Evolutionary conservation across 2,113 vertebrate species (phyloP).

Genomic region (Vicugna pacos): DNA sequence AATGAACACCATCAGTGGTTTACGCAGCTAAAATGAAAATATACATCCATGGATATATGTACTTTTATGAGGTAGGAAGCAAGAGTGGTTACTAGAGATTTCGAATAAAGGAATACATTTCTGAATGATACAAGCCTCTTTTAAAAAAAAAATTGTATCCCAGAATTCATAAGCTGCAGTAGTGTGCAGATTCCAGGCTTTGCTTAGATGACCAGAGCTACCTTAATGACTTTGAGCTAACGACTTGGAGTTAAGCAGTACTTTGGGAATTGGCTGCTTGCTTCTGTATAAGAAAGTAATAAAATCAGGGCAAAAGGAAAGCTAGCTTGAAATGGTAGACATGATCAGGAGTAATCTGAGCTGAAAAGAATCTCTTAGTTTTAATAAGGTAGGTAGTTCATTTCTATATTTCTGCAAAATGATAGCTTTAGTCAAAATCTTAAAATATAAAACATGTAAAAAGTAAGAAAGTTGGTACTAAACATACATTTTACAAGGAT

Average conservation of each 20-base stretch:
- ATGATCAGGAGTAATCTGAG: conserved; percentile 39
- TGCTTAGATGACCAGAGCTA: background rate
- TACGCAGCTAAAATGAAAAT: conserved; percentile 48
- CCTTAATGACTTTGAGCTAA: conserved; percentile 61
- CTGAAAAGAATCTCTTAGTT: conserved; percentile 29
- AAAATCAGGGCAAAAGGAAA: background rate
- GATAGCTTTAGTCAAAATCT: conserved; percentile 9
- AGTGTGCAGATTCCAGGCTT: conserved; percentile 23
- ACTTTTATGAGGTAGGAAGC: background rate
- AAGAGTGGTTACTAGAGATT: background rate
- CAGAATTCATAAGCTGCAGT: conserved; percentile 11
- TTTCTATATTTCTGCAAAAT: conserved; percentile 32
- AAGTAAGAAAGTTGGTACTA: conserved; percentile 35
- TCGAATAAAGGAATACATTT: conserved; percentile 39
- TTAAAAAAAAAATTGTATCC: background rate
- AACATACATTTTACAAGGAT: conserved; percentile 1
- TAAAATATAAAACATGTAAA: conserved; percentile 14
- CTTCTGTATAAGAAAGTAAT: conserved; percentile 22
- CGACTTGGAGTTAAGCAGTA: conserved; percentile 52
- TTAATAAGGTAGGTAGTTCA: background rate
- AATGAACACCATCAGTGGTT: background rate
- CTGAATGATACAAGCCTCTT: background rate
- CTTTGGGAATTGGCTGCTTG: conserved; percentile 57
- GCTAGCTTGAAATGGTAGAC: conserved; percentile 24
- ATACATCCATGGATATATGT: background rate